Conservation (phyloP, 2,797 vertebrate genomes). For the Cossypha niveicapilla region DNA sequence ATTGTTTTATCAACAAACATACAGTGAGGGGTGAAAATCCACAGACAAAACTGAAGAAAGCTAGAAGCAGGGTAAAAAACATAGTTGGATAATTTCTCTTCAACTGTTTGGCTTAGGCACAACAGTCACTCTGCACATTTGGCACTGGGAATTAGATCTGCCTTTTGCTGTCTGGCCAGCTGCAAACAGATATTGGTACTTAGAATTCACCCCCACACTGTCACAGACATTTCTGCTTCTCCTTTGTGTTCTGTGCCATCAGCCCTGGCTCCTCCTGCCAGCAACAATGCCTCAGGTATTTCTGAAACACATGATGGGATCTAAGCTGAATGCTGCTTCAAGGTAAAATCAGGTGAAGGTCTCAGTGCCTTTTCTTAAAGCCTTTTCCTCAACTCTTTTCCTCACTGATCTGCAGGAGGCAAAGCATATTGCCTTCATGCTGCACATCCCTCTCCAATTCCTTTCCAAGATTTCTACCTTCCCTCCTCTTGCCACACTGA, state of each 20-base stretch:
- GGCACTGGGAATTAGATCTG: conserved; percentile 8
- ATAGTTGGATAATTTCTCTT: not conserved
- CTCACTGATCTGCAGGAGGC: fast-evolving
- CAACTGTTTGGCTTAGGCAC: not conserved
- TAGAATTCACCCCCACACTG: not conserved
- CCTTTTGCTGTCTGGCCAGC: conserved; percentile 31
- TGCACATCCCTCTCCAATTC: fast-evolving
- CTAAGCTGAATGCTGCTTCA: not conserved
- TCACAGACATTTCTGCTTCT: conserved; percentile 7
- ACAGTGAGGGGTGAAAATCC: not conserved
- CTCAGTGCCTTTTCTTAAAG: not conserved
- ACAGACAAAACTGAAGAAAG: not conserved
- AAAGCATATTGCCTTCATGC: not conserved
- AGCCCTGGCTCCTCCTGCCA: not conserved
- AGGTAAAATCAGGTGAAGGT: conserved; percentile 39
- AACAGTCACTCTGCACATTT: conserved; percentile 11
- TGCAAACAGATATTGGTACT: not conserved
- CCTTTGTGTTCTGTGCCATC: not conserved
- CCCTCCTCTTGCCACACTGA: not conserved
- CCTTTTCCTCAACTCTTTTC: not conserved
- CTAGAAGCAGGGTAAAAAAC: not conserved
- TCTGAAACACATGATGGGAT: not conserved
- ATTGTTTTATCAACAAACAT: not conserved
- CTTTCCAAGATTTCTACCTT: too few relatives aligned
- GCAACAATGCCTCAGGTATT: conserved; percentile 5